A percentile compares a stretch with the other conserved stretches of the same genome.
Evolutionary conservation across 2,113 vertebrate genomes (phyloP).

Genomic region (Porphyrio hochstetteri): DNA sequence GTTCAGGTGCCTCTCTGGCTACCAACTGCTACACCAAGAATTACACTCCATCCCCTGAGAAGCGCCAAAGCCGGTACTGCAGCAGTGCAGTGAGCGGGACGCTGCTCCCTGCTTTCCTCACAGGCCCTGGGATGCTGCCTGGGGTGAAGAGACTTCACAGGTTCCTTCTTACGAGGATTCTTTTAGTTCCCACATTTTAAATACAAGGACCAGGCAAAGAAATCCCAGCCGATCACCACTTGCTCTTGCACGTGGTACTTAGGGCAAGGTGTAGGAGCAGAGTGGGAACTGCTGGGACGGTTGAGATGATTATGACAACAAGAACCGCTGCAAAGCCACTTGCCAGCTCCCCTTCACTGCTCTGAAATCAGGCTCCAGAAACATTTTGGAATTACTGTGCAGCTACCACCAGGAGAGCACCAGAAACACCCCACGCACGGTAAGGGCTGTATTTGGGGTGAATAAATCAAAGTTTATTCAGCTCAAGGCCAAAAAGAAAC

Average conservation of each 20-base stretch:
- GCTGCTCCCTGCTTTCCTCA: not conserved
- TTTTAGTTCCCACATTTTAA: not conserved
- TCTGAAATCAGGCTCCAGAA: not conserved
- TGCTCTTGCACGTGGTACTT: not conserved
- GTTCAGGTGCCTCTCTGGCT: not conserved
- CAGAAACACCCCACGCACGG: not conserved
- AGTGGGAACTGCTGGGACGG: not conserved
- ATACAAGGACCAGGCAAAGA: not conserved
- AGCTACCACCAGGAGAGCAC: not conserved
- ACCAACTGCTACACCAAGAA: not conserved
- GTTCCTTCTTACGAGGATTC: not conserved
- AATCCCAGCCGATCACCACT: not conserved
- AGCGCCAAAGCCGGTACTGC: not conserved
- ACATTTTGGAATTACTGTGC: not conserved
- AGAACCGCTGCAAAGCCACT: not conserved
- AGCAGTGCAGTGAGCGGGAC: not conserved
- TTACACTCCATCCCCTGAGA: not conserved
- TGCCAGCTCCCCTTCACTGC: not conserved
- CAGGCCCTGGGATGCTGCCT: rapidly evolving
- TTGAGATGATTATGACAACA: not conserved
- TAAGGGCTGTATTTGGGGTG: not conserved
- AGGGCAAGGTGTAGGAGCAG: not conserved
- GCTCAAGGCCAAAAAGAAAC: not conserved
- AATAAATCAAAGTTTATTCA: not conserved
- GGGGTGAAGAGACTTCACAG: not conserved